Conservation (phyloP, 2,888 invertebrate genomes). For the Geotrupes spiniger region DNA sequence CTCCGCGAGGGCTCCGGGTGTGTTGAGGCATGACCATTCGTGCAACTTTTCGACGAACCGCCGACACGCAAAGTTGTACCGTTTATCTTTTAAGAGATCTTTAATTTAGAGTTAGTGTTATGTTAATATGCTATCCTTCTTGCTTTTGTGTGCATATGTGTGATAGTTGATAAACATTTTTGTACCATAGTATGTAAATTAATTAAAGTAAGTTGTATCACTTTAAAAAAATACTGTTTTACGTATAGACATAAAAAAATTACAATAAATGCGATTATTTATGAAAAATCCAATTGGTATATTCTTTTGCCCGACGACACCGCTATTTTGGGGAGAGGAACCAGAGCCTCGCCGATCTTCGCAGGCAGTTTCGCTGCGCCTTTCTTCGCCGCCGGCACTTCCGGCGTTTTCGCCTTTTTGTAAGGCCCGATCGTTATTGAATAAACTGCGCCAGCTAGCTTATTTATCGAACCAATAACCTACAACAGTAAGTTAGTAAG, state of each 20-base stretch:
- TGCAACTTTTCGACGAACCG: conserved; percentile 1
- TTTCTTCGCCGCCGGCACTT: conserved; percentile 1
- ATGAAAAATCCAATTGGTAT: conserved; percentile 53
- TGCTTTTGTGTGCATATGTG: conserved; percentile 51
- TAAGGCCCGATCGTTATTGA: conserved; percentile 55
- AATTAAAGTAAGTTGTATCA: conserved; percentile 52
- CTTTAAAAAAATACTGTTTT: conserved; percentile 41
- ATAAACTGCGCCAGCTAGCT: conserved; percentile 58
- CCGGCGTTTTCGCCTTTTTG: conserved; percentile 48
- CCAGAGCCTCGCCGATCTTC: not conserved
- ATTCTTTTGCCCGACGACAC: conserved; percentile 52
- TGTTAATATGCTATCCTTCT: conserved; percentile 39
- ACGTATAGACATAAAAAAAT: conserved; percentile 34
- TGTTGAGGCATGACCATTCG: conserved; percentile 5
- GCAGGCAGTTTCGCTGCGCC: not conserved
- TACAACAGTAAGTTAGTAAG: conserved; percentile 47
- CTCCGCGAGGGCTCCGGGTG: not conserved
- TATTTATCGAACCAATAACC: conserved; percentile 57
- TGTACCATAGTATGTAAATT: conserved; percentile 62
- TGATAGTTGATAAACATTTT: conserved; percentile 53
- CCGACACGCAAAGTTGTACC: no score
- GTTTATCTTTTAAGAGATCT: conserved; percentile 8
- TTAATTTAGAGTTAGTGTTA: conserved; percentile 13
- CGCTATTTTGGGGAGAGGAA: conserved; percentile 13
- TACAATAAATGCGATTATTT: conserved; percentile 33